phyloP scores from a whole-genome alignment of 2,113 vertebrate species.

The Excalfactoria chinensis region DNA sequence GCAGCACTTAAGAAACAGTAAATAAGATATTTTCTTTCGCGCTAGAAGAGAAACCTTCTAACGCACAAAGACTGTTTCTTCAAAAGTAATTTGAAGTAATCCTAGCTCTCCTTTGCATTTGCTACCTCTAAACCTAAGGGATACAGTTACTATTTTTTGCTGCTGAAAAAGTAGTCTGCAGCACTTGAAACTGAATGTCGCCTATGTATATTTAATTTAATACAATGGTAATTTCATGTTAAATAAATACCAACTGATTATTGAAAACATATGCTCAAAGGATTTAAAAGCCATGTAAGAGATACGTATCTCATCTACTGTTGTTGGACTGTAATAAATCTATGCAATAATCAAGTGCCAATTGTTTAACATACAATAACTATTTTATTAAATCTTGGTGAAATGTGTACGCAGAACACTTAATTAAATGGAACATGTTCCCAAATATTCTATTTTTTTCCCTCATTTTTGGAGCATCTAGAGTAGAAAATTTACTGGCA shows the following conservation, averaged over 20 bases:
- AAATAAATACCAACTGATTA: slow-evolving; percentile 67
- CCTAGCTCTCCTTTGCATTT: slow-evolving; percentile 11
- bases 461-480: slow-evolving; percentile 43
- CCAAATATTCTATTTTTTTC: slow-evolving; percentile 42
- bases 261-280: slow-evolving; percentile 60
- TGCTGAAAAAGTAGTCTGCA: slow-evolving; percentile 31
- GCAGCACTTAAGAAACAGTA: slow-evolving; percentile 47
- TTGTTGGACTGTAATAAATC: slow-evolving; percentile 51
- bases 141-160: slow-evolving; percentile 54
- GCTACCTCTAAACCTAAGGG: slow-evolving; percentile 50
- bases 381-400: slow-evolving; percentile 55
- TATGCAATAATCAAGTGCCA: slow-evolving; percentile 59
- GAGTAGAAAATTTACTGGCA: slow-evolving; percentile 48
- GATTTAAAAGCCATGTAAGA: slow-evolving; percentile 51
- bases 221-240: slow-evolving; percentile 73
- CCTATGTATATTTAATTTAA: slow-evolving; percentile 63
- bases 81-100: slow-evolving; percentile 55
- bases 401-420: slow-evolving; percentile 11
- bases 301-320: slow-evolving; percentile 34
- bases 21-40: slow-evolving; percentile 27
- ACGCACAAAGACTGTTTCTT: not conserved
- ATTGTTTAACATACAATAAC: slow-evolving; percentile 63
- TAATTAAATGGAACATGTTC: slow-evolving; percentile 46
- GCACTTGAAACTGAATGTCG: slow-evolving; percentile 49
- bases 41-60: not conserved